Evolutionary conservation across 1,140 invertebrate species (phyloP), one percentile per base, ranked within the genome.

Genomic region (Lutraria rhynchaena): DNA sequence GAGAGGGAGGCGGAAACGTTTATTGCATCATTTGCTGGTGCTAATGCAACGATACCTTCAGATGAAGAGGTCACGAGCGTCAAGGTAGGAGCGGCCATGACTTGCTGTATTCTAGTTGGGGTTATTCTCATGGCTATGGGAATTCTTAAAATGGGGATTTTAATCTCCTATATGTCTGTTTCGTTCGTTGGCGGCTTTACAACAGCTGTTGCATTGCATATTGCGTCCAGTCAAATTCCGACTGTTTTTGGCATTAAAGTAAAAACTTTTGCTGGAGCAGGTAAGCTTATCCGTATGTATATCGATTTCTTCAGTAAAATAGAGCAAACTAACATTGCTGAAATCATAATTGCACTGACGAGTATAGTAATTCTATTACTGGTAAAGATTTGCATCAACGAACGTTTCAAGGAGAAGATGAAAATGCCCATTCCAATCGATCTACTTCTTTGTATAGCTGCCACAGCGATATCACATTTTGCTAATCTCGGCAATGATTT

Each of bases 111-210:
- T 44, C 29, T 85, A 1, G 81, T 69, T 7, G 89, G 89, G 13
- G 15, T 87, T 3, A 76, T 90, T 29, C 83, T 89, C 7, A 41
- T 97, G 1, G 82, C 93, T 11, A 96, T 98, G 95, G 96, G 95
- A 85, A 87, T 96, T 58, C 93, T 97, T 17, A 94, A 96, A 22
- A 92, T 99, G 76, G 97, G 97, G 7, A 95, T 95, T 31, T 93
- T 98, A 61, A 95, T 96, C 24, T 95, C 95, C 0, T 93, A 98
- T 44, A 93, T 99, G 24, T 97, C 96, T 0, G 96, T 98, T 86
- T 95, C 96, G 3, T 93, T 99, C 76, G 95, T 99, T 0, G 97
- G 95, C 83, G 97, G 97, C 0, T 98, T 98, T 89, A 98, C 97
- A 1, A 97, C 96, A 0, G 97, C 95, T 0, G 96, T 97, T 3